Conservation (phyloP, 2,113 vertebrate genomes). For the Scomber scombrus region DNA sequence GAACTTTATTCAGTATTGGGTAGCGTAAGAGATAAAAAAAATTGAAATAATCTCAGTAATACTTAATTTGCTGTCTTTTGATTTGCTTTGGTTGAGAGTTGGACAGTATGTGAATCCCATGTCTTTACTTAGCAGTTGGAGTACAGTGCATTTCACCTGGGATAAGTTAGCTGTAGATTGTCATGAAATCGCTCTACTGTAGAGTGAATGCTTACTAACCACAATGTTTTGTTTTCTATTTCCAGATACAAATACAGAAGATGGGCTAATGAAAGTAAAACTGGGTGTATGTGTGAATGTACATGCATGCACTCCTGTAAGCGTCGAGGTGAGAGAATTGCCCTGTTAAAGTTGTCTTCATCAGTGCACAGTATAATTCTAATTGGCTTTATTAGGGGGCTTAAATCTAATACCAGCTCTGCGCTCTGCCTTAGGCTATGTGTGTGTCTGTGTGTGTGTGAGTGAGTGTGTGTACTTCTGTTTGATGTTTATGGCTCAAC, state of each 20-base stretch:
- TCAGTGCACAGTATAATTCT: constrained; percentile 65
- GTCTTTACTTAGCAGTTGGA: not conserved
- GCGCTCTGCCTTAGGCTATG: constrained; percentile 54
- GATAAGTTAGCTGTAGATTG: not conserved
- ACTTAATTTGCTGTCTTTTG: not conserved
- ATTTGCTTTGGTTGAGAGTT: not conserved
- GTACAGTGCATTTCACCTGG: not conserved
- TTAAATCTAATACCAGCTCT: constrained; percentile 76
- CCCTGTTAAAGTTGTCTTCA: constrained; percentile 57
- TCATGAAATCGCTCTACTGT: not conserved
- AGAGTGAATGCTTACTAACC: not conserved
- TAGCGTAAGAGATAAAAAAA: too few species aligned
- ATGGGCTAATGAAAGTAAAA: not conserved
- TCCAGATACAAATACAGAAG: not conserved
- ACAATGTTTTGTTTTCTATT: not conserved
- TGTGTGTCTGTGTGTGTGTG: constrained; percentile 40
- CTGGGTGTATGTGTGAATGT: not conserved
- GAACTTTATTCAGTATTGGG: too few species aligned
- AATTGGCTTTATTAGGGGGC: constrained; percentile 78
- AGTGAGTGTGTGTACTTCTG: constrained; percentile 11
- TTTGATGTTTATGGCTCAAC: constrained; percentile 62
- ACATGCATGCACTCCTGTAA: constrained; percentile 2
- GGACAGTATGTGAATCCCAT: not conserved
- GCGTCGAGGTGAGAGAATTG: constrained; percentile 39
- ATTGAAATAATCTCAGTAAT: not conserved